These are phyloP conservation scores for Odontothrips loti DNA, from an alignment of 2,888 invertebrate genomes.

Conservation along the genomic window DNA sequence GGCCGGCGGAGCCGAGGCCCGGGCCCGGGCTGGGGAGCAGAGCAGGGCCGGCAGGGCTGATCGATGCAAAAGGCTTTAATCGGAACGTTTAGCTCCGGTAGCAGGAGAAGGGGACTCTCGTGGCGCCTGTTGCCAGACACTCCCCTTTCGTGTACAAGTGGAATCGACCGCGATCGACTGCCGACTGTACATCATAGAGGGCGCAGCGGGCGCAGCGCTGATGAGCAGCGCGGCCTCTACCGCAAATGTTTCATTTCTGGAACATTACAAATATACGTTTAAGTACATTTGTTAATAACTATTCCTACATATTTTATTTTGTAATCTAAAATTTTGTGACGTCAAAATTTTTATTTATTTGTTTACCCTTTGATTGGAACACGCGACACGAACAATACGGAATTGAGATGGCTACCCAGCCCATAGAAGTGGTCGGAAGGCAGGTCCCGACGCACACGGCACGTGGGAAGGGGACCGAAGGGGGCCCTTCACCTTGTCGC, in stretches of 20 bases:
- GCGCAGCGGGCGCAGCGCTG: background rate
- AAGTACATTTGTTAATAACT: background rate
- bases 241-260: background rate
- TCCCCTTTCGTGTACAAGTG: slow-evolving; percentile 1
- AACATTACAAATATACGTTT: background rate
- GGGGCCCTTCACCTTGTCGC: no score
- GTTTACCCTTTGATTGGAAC: no score
- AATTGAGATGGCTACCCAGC: no score
- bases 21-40: background rate
- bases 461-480: no score
- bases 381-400: no score
- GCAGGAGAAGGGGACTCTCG: background rate
- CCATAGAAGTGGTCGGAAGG: no score
- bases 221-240: background rate
- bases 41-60: no score
- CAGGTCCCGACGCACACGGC: no score
- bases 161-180: no score
- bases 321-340: background rate
- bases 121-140: background rate
- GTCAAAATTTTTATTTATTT: no score
- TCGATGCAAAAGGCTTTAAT: background rate
- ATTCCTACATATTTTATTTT: background rate
- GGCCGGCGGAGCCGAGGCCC: background rate
- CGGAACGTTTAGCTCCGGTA: background rate
- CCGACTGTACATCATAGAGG: no score